Conservation (phyloP, 37 sponge, comb jelly and placozoan genomes). For the Chondrilla cf. caribensis region DNA sequence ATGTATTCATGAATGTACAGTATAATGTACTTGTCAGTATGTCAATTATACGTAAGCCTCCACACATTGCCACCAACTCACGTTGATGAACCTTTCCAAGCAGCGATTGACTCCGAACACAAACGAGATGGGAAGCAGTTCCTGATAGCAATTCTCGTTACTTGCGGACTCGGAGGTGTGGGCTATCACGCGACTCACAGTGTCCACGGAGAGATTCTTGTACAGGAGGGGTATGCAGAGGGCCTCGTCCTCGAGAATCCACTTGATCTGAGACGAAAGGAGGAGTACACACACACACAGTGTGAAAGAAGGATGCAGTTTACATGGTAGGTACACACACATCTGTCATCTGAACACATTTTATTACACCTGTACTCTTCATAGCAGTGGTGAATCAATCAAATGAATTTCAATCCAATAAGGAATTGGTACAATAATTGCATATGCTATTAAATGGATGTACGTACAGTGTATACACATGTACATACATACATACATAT, state of each 20-base stretch:
- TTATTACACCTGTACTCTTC: no score
- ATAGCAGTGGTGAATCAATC: no score
- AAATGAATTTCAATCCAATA: no score
- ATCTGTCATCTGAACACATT: no score
- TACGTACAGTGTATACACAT: not conserved
- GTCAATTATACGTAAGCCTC: no score
- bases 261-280: conserved; percentile 30
- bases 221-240: conserved; percentile 19
- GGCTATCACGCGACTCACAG: not conserved
- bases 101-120: conserved; percentile 58
- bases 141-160: conserved; percentile 29
- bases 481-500: not conserved
- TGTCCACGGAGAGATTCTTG: not conserved
- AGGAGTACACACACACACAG: not conserved
- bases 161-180: not conserved
- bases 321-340: not conserved
- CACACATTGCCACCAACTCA: conserved; percentile 7
- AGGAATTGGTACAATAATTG: no score
- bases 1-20: no score
- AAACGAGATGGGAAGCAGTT: conserved; percentile 40
- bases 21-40: no score
- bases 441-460: no score
- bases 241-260: conserved; percentile 59
- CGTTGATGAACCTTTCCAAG: conserved; percentile 38
- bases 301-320: not conserved